Base-by-base conservation (phyloP, 1,140 invertebrate genomes). In the Drosophila virilis region DNA sequence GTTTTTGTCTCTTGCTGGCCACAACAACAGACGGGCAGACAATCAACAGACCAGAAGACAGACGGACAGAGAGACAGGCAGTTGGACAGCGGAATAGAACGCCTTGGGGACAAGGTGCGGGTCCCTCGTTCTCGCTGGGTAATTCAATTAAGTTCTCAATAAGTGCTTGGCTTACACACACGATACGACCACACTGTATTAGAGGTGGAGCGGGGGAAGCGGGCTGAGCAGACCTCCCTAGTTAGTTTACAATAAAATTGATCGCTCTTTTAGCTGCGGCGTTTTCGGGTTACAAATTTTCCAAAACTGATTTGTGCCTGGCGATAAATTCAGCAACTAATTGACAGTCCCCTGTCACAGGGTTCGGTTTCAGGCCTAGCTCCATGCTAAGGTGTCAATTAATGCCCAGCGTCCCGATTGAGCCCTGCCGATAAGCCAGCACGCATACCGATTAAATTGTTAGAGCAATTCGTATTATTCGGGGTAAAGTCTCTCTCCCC, bases 91-190 rank as follows among this genome's bases (percentile, higher is more conserved):
- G 22, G 22, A 28, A 28, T 64, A 64, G 54, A 74, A 74, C 68
- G 74, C 77, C 69, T 79, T 73, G 74, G 73, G 66, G 60, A 75
- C 67, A 75, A 65, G 74, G 74, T 76, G 59, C 68, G 68, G 70
- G 70, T 73, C 55, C 40, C 46, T 60, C 62, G 52, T 66, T 66
- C 57, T 43, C 13, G 46, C 50, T 65, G 59, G 71, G 84, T 80
- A 89, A 84, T 89, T 89, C 84, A 89, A 89, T 89, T 89, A 89
- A 83, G 84, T 89, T 89, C 84, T 79, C 84, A 67, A 74, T 77
- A 77, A 77, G 70, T 77, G 74, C 70, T 66, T 77, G 69, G 62
- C 68, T 67, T 61, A 73, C 73, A 75, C 70, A 72, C 46, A 45
- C 55, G 33, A 45, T 40, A 58, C 55, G 15, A 40, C 6, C 8